Evolutionary conservation across 2,797 vertebrate genomes (phyloP).

Genomic region (Anas flavirostris): DNA sequence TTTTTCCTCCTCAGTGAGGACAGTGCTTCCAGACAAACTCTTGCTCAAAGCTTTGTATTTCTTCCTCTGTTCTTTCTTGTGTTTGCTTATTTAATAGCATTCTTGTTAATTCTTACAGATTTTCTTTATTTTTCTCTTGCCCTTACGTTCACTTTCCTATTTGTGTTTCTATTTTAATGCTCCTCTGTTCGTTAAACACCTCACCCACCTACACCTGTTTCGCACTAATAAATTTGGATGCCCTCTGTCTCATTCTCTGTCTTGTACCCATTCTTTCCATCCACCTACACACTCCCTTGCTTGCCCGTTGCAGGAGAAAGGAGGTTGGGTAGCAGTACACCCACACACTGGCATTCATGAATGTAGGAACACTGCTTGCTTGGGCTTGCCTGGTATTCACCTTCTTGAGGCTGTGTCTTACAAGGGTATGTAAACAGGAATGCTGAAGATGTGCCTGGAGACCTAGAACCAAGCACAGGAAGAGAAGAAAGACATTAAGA

Average conservation of each 20-base stretch:
- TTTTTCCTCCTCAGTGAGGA: not conserved
- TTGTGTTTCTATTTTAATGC: not conserved
- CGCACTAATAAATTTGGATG: not conserved
- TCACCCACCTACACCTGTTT: not conserved
- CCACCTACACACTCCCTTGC: not conserved
- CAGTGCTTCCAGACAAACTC: not conserved
- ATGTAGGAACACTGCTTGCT: not conserved
- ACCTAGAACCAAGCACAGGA: not conserved
- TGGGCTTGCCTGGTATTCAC: not conserved
- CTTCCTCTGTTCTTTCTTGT: not conserved
- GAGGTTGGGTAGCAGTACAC: not conserved
- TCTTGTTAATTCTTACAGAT: not conserved
- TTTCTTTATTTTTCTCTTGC: not conserved
- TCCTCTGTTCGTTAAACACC: not conserved
- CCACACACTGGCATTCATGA: not conserved
- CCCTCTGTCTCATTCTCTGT: not conserved
- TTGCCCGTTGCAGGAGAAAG: not conserved
- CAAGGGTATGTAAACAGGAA: not conserved
- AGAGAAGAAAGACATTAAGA: not conserved
- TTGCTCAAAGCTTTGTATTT: not conserved
- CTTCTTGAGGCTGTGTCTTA: not conserved
- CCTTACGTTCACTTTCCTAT: not conserved
- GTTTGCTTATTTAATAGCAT: not conserved
- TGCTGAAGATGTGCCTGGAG: not conserved
- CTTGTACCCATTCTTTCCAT: slow-evolving; percentile 9